Base-by-base conservation (phyloP, 1,140 invertebrate species). In the Lordiphosa stackelbergi region DNA sequence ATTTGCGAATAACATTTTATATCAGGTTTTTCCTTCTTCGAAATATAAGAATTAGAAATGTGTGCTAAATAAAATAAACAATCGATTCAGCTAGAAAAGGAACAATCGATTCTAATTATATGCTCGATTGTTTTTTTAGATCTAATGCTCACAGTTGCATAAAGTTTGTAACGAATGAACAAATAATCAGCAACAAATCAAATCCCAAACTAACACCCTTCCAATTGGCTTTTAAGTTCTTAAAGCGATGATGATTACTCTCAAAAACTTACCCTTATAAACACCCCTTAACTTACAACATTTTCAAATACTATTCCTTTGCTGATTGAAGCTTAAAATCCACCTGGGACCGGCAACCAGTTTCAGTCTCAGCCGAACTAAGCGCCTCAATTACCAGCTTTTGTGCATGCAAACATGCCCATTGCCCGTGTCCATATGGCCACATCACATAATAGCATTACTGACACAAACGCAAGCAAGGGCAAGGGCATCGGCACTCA, bases 351-450 rank as follows among this genome's bases (percentile, higher is more conserved):
- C 12, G 56, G 4, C 36, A 53, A 34, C n/a, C 16, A 42, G 54
- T 48, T 58, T 43, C 19, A 34, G 10, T 58, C 16, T 35, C 34
- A 34, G 35, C 53, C 24, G n/a, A 16, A 12, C 42, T 56, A 75
- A 61, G 55, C 72, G 37, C 53, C 58, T 56, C 61, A 81, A 74
- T 81, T 79, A 74, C 70, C 58, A 60, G 58, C 13, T 34, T 53
- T 34, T 53, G 36, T 35, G 49, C 46, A 55, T 54, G 37, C 60
- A 73, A 74, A 64, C 36, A 37, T 24, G 37, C 28, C 28, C 35
- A 13, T 34, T 24, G 5, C 22, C 13, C 31, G 11, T 41, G 47
- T 24, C 54, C 52, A 38, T 49, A 47, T 35, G 45, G 52, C 53
- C 53, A 43, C 22, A 28, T 11, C 35, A 5, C 35, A 35, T 31